Conservation (phyloP, 2,113 vertebrate species). For the Fregetta grallaria region DNA sequence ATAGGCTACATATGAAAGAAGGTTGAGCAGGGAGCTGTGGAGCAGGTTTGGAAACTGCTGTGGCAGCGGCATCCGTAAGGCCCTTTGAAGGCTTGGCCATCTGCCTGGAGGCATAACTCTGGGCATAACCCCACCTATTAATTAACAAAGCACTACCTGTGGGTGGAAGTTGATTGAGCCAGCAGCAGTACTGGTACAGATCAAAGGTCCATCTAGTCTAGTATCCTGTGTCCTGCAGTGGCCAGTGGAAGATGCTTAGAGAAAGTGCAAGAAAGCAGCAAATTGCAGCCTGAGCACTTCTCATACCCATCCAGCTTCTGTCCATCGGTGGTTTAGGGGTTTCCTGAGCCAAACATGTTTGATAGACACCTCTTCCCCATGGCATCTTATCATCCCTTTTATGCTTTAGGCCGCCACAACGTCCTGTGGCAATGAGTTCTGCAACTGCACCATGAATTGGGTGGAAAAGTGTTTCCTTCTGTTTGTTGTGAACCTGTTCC, state of each 20-base stretch:
- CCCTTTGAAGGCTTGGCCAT: slow-evolving; percentile 32
- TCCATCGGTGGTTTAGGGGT: background rate
- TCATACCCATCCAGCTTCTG: background rate
- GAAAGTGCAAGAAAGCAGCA: background rate
- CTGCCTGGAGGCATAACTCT: background rate
- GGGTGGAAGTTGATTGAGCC: background rate
- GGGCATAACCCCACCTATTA: background rate
- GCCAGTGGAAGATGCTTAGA: background rate
- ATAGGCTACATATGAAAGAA: background rate
- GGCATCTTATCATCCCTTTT: background rate
- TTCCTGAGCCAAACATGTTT: background rate
- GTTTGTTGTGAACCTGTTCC: background rate
- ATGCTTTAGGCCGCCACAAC: background rate
- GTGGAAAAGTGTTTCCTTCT: background rate
- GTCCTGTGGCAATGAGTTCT: background rate
- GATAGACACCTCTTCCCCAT: background rate
- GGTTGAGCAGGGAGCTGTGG: background rate
- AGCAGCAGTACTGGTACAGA: background rate
- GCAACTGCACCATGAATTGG: background rate
- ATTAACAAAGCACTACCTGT: background rate
- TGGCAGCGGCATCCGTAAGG: background rate
- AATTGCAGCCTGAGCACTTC: background rate
- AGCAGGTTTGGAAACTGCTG: slow-evolving; percentile 54
- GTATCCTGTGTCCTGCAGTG: background rate
- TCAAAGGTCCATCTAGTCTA: background rate